Evolutionary conservation across 2,113 vertebrate genomes (phyloP), one percentile per base, ranked within the genome.

Genomic region (Chamaea fasciata): DNA sequence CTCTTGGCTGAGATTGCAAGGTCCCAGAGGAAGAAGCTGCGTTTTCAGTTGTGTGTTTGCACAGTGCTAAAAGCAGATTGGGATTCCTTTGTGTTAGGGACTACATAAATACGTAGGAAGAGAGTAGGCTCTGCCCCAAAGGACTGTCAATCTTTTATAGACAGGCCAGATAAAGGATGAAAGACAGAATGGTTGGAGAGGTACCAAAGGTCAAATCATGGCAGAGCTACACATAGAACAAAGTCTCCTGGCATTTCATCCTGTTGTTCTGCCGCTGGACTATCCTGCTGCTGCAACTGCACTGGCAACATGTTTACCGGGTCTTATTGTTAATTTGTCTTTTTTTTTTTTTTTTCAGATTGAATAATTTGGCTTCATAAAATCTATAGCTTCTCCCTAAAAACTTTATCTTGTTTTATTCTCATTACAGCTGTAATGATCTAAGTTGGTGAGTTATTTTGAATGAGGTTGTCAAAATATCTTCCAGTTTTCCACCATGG

Each of bases 101-200:
- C 47, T 57, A 60, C 76, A 52, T 73, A 93, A 97, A 63, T 83
- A 83, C 21, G 73, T 87, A 78, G 89, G 60, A 85, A 88, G 90
- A 91, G 86, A 82, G 89, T 47, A 83, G 79, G 17, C 28, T 83
- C 46, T 70, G 83, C 77, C 91, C 87, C 86, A 87, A 68, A 96
- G 83, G 83, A 71, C 89, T 89, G 86, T 80, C 95, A 94, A 42
- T 93, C 96, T 89, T 9, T 39, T 87, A 52, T 28, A 78, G 92
- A 87, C 77, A 91, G 65, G 52, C 33, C n/a, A 92, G 96, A 97
- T 95, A 96, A 95, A 94, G 56, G 87, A 96, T 97, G 89, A 94
- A 97, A 95, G 92, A 77, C n/a, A 52, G 87, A 90, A 92, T 59
- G 53, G 80, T 67, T 84, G 41, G 69, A 90, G 55, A 87, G 57